Percentiles rank a stretch among this genome's conserved stretches.
phyloP scores from a whole-genome alignment of 2,113 vertebrate genomes.

The Lichenostomus cassidix region DNA sequence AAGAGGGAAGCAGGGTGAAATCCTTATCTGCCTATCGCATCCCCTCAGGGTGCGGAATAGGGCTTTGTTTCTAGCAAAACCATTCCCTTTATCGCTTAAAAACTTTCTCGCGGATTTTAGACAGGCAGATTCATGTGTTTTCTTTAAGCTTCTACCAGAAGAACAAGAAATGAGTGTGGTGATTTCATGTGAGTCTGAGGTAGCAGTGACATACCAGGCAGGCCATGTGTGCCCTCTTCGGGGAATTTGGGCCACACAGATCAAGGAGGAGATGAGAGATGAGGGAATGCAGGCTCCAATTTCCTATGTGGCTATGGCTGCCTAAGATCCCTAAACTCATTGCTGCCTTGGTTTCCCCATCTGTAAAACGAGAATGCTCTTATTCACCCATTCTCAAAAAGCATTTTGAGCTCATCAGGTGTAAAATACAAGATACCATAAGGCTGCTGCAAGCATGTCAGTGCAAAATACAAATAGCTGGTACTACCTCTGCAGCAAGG shows the following conservation, averaged over 20 bases:
- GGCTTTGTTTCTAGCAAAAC: constrained; percentile 67
- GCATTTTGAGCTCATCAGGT: neutral
- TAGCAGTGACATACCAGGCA: neutral
- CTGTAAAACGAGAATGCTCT: neutral
- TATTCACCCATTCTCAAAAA: neutral
- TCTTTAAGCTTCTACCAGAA: neutral
- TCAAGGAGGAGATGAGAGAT: neutral
- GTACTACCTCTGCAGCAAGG: neutral
- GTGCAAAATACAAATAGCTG: neutral
- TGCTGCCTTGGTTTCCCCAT: neutral
- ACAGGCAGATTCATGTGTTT: constrained; percentile 58
- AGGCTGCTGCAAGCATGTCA: neutral
- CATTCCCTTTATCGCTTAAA: neutral
- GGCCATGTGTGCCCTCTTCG: neutral
- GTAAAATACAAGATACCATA: neutral
- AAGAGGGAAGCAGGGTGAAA: constrained; percentile 50
- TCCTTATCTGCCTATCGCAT: constrained; percentile 51
- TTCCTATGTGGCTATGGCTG: neutral
- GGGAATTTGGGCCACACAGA: neutral
- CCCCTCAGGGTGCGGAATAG: neutral
- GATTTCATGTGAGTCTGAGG: neutral
- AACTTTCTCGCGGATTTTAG: neutral
- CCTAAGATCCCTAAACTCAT: neutral
- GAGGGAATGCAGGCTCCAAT: neutral
- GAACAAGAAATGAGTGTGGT: constrained; percentile 1